phyloP scores from a whole-genome alignment of 2,888 invertebrate species.

The Zygogramma bicolorata region DNA sequence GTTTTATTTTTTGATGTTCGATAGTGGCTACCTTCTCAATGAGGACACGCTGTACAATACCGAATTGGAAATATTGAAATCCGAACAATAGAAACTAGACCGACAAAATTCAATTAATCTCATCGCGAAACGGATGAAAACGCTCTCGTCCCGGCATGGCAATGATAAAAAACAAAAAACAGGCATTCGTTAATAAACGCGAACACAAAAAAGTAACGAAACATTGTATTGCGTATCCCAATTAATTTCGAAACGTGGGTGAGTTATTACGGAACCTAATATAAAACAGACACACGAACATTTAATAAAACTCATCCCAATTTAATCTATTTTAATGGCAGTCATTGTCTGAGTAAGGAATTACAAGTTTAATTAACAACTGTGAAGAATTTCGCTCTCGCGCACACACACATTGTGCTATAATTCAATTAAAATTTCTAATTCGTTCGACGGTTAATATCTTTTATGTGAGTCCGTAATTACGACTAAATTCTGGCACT shows the following conservation, averaged over 20 bases:
- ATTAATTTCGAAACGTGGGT: conserved; percentile 60
- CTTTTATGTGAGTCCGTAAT: conserved; percentile 59
- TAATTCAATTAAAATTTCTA: conserved; percentile 60
- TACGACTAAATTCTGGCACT: conserved; percentile 50
- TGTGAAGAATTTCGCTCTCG: conserved; percentile 57
- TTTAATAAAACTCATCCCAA: conserved; percentile 66
- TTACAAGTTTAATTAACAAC: conserved; percentile 67
- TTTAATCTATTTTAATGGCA: conserved; percentile 67
- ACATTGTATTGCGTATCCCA: conserved; percentile 43
- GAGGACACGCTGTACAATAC: background rate
- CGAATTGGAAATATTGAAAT: conserved; percentile 1
- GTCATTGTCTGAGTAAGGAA: conserved; percentile 65
- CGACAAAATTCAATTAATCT: conserved; percentile 11
- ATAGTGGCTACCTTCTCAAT: background rate
- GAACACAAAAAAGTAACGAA: conserved; percentile 20
- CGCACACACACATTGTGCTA: conserved; percentile 54
- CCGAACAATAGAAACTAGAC: conserved; percentile 2
- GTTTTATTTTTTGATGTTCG: no score
- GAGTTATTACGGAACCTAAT: conserved; percentile 60
- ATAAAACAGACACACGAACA: conserved; percentile 62
- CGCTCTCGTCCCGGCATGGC: conserved; percentile 2
- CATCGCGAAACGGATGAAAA: conserved; percentile 17
- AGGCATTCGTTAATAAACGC: conserved; percentile 24
- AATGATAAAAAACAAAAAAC: conserved; percentile 23
- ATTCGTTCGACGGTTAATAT: conserved; percentile 60